phyloP scores from a whole-genome alignment of 2,113 vertebrate genomes.

The Prunella himalayana region DNA sequence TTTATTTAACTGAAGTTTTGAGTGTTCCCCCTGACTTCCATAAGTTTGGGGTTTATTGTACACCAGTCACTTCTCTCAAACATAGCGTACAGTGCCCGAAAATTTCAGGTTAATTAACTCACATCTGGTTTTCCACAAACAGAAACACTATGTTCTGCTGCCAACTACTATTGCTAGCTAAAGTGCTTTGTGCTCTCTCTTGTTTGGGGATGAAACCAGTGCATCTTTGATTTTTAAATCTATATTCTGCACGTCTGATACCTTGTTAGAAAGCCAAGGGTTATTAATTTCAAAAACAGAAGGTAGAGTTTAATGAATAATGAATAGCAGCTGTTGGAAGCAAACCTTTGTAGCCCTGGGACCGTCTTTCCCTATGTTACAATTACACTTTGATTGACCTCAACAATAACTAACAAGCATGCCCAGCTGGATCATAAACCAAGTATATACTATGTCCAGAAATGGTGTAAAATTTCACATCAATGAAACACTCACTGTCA shows the following conservation, averaged over 20 bases:
- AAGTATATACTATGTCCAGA: slow-evolving; percentile 43
- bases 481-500: slow-evolving; percentile 38
- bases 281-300: slow-evolving; percentile 67
- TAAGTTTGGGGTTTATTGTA: background rate
- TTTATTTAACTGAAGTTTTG: background rate
- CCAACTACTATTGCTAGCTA: background rate
- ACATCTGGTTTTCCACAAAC: slow-evolving; percentile 40
- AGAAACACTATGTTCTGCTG: slow-evolving; percentile 1
- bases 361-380: slow-evolving; percentile 48
- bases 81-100: background rate
- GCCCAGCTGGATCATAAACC: slow-evolving; percentile 62
- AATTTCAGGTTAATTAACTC: slow-evolving; percentile 30
- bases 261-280: slow-evolving; percentile 48
- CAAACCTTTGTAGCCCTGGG: slow-evolving; percentile 46
- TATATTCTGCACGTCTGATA: slow-evolving; percentile 15
- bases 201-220: slow-evolving; percentile 1
- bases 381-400: slow-evolving; percentile 72
- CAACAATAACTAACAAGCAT: slow-evolving; percentile 63
- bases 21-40: background rate
- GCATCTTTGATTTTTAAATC: slow-evolving; percentile 29
- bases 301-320: slow-evolving; percentile 65
- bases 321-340: slow-evolving; percentile 66
- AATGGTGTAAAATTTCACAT: slow-evolving; percentile 65
- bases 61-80: background rate
- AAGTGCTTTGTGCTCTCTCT: background rate